Conservation (phyloP, 2,888 invertebrate species). For the Teinopalpus imperialis region DNA sequence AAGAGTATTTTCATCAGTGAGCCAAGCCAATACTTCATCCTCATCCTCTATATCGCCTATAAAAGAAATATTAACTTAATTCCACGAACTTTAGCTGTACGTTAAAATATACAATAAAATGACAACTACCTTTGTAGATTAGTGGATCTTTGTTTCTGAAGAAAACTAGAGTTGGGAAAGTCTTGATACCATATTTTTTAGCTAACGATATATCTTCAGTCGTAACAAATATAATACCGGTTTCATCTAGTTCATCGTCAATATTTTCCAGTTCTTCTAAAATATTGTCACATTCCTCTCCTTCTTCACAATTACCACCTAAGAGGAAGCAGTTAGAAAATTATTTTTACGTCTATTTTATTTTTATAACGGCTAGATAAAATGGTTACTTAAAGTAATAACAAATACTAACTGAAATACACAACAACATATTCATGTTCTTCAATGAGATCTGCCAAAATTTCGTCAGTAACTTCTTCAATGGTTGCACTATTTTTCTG, state of each 20-base stretch:
- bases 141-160: conserved; percentile 96
- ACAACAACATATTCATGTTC: conserved; percentile 97
- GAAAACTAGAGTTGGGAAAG: conserved; percentile 92
- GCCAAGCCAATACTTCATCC: conserved; percentile 94
- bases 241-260: conserved; percentile 95
- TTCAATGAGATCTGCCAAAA: conserved; percentile 90
- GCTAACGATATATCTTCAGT: conserved; percentile 92
- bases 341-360: no score
- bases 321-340: no score
- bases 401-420: conserved; percentile 89
- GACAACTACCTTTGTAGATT: conserved; percentile 84
- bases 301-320: conserved; percentile 93
- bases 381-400: neutral
- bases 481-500: conserved; percentile 95
- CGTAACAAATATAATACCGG: conserved; percentile 95
- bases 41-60: conserved; percentile 93
- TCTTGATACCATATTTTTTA: conserved; percentile 92
- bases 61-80: conserved; percentile 8
- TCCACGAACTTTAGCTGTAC: neutral
- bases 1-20: conserved; percentile 94
- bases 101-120: neutral
- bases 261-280: conserved; percentile 94
- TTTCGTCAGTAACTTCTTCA: conserved; percentile 96
- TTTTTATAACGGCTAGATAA: no score
- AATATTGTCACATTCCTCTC: conserved; percentile 92